Conservation (phyloP, 2,888 invertebrate genomes). For the Drosophila pseudotakahashii region DNA sequence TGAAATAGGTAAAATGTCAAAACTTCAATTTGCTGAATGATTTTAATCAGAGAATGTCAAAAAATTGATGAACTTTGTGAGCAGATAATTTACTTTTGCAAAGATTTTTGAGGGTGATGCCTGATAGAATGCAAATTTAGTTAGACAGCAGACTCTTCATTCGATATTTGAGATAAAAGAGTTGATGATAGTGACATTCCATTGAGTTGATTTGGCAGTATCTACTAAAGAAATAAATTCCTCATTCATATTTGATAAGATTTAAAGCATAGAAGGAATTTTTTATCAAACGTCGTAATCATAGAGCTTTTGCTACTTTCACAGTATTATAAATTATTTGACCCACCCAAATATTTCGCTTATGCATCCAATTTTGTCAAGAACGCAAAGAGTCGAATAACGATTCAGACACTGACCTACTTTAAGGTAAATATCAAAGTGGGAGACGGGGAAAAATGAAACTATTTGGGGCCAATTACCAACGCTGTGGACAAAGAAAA, state of each 20-base stretch:
- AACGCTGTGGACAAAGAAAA: slow-evolving; percentile 24
- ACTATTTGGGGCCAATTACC: slow-evolving; percentile 40
- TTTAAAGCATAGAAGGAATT: background rate
- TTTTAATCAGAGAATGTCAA: slow-evolving; percentile 16
- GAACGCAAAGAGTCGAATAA: slow-evolving; percentile 38
- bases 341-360: slow-evolving; percentile 34
- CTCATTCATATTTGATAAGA: background rate
- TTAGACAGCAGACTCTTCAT: background rate
- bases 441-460: slow-evolving; percentile 18
- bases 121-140: slow-evolving; percentile 2
- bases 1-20: slow-evolving; percentile 34
- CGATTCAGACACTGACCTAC: slow-evolving; percentile 61
- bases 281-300: too few relatives aligned
- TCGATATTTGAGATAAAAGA: slow-evolving; percentile 1
- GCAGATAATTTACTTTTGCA: background rate
- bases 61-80: slow-evolving; percentile 11
- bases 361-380: slow-evolving; percentile 50
- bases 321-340: slow-evolving; percentile 4
- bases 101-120: background rate
- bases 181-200: background rate
- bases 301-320: slow-evolving; percentile 11
- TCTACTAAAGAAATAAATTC: background rate
- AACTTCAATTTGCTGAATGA: slow-evolving; percentile 21
- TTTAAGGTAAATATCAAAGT: slow-evolving; percentile 40
- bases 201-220: background rate